A percentile compares a stretch with the other conserved stretches of the same genome.
These are phyloP conservation scores for Catonia carolina DNA, from an alignment of 2,888 invertebrate species.

Conservation along the genomic window DNA sequence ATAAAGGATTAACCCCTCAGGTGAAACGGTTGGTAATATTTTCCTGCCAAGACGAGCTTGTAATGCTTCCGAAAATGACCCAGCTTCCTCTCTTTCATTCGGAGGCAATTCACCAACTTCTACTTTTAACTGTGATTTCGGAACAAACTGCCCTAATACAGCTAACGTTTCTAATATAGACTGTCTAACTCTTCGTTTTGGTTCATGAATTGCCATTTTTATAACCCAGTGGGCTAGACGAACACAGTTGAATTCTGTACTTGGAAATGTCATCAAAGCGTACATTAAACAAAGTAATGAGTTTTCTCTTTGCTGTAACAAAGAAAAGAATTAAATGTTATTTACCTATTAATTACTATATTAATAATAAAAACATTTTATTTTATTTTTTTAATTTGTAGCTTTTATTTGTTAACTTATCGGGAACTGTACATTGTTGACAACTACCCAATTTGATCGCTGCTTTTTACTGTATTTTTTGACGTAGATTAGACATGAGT, in stretches of 20 bases:
- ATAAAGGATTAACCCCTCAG: conserved; percentile 68
- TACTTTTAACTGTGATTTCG: conserved; percentile 22
- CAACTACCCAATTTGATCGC: too few species aligned
- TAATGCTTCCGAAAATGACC: conserved; percentile 50
- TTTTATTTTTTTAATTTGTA: too few species aligned
- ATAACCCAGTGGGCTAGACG: conserved; percentile 29
- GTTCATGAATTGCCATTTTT: conserved; percentile 46
- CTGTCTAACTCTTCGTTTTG: conserved; percentile 67
- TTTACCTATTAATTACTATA: too few species aligned
- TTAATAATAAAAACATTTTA: too few species aligned
- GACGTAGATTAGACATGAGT: too few species aligned
- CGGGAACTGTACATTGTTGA: too few species aligned
- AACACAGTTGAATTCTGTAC: conserved; percentile 60
- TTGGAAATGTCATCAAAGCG: conserved; percentile 69
- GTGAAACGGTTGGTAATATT: conserved; percentile 62
- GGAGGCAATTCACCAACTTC: conserved; percentile 9
- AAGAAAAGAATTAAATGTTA: conserved; percentile 12
- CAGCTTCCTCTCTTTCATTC: conserved; percentile 19
- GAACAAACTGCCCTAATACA: conserved; percentile 61
- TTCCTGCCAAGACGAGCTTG: conserved; percentile 65
- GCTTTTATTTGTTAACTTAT: too few species aligned
- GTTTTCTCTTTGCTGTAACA: conserved; percentile 59
- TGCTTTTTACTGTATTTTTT: too few species aligned
- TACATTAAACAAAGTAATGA: conserved; percentile 69
- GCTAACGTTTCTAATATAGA: conserved; percentile 74